Evolutionary conservation across 1,140 invertebrate species (phyloP), one percentile per base, ranked within the genome.

Genomic region (Hypothenemus hampei): DNA sequence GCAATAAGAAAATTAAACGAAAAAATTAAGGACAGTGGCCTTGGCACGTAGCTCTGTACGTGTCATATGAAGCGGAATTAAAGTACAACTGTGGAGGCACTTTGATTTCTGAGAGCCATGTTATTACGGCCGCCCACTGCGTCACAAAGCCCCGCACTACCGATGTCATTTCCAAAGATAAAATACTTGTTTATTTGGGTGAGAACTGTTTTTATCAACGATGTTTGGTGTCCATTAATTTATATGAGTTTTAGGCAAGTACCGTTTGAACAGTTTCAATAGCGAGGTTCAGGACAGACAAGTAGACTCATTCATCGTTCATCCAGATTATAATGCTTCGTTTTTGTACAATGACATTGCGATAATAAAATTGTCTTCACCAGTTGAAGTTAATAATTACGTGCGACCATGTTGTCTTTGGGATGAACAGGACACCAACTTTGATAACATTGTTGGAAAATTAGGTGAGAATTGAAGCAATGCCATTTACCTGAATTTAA

Each of bases 381-480:
- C 70, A 0, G 73, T 78, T 0, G 62, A 74, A n/a, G 78, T 75
- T 46, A 76, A 71, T 0, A 64, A 72, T 15, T 75, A 57, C 40
- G 78, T 84, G n/a, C 67, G 74, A 18, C 78, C 82, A 0, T 72
- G 79, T 6, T 85, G 82, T 59, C 67, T 84, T 2, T 84, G 81
- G 81, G 69, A 74, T 0, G 75, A 74, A 2, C 5, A 37, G 22
- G 57, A 71, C 15, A 59, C 52, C 0, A 68, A 76, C 16, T 63
- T 83, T 1, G 69, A 70, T 3, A 65, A 66, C 37, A 65, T 82
- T 33, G 67, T 76, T 13, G 73, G 72, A 2, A 72, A 70, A 58
- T 71, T 69, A 49, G 77, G 76, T 63, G 15, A 37, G 10, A 37
- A 37, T 10, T 7, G 16, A 49, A 26, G n/a, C 15, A 18, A 18